Percentiles rank a stretch among this genome's conserved stretches.
Evolutionary conservation across 2,888 invertebrate species (phyloP).

Genomic region (Atethmia centrago): DNA sequence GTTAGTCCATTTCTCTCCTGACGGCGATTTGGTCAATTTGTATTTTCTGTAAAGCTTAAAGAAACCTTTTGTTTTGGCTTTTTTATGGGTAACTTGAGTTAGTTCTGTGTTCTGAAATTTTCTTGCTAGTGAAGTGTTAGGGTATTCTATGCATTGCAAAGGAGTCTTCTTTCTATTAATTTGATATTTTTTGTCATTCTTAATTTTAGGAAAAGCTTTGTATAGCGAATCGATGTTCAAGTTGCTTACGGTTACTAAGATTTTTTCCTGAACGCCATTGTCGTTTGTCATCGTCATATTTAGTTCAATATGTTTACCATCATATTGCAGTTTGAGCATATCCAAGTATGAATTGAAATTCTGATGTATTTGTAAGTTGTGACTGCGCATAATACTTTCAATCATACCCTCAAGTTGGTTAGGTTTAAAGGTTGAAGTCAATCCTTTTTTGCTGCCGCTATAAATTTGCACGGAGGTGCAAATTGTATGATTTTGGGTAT

Average conservation of each 20-base stretch:
- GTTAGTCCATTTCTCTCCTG: slow-evolving; percentile 40
- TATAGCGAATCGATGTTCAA: slow-evolving; percentile 40
- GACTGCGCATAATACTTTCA: slow-evolving; percentile 43
- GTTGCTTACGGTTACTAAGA: slow-evolving; percentile 35
- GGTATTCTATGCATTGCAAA: slow-evolving; percentile 47
- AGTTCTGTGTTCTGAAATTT: slow-evolving; percentile 17
- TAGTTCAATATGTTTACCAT: slow-evolving; percentile 39
- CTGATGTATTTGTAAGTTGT: slow-evolving; percentile 39
- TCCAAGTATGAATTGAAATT: slow-evolving; percentile 44
- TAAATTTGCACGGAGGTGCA: slow-evolving; percentile 68
- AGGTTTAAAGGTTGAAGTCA: slow-evolving; percentile 32
- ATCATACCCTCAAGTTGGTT: slow-evolving; percentile 50
- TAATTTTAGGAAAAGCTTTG: slow-evolving; percentile 26
- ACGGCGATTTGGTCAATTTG: slow-evolving; percentile 76
- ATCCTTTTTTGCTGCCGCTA: slow-evolving; percentile 43
- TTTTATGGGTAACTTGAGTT: slow-evolving; percentile 42
- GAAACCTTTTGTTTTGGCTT: slow-evolving; percentile 69
- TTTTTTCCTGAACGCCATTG: slow-evolving; percentile 23
- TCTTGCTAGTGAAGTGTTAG: slow-evolving; percentile 11
- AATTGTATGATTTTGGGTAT: slow-evolving; percentile 46
- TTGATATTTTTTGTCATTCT: background rate
- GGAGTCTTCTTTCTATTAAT: background rate
- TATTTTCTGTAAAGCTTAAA: slow-evolving; percentile 79
- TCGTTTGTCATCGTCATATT: slow-evolving; percentile 35
- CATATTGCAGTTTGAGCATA: slow-evolving; percentile 41